These are phyloP conservation scores for Muscicapa striata DNA, from an alignment of 2,797 vertebrate species.

Conservation along the genomic window DNA sequence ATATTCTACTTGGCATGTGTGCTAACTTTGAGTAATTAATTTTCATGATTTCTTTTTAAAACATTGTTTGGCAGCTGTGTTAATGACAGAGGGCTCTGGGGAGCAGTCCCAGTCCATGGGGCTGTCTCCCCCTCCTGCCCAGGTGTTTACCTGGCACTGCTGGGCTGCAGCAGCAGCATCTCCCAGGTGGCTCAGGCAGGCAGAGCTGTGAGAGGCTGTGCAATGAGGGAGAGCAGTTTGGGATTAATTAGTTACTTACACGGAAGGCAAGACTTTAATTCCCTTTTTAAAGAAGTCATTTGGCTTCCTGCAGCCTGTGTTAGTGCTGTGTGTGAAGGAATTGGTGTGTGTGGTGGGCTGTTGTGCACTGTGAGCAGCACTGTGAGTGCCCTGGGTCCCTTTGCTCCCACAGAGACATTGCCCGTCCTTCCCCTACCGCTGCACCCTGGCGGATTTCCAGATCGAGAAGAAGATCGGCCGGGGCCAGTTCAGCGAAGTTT, in stretches of 20 bases:
- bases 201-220: neutral
- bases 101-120: neutral
- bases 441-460: conserved; percentile 87
- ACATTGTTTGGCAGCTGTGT: neutral
- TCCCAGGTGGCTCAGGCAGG: neutral
- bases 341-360: rapidly evolving
- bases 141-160: neutral
- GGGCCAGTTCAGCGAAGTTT: conserved; percentile 95
- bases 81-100: neutral
- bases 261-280: neutral
- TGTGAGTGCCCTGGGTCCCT: too few relatives aligned
- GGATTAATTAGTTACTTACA: neutral
- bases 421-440: conserved; percentile 80
- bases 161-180: neutral
- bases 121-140: neutral
- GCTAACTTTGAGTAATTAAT: neutral
- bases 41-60: neutral
- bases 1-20: neutral
- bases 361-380: neutral
- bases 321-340: rapidly evolving
- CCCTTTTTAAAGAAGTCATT: neutral
- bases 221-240: neutral
- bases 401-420: conserved; percentile 72
- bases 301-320: neutral
- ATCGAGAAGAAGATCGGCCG: conserved; percentile 94